Base-by-base conservation (phyloP, 1,140 invertebrate genomes). In the Homarus americanus region DNA sequence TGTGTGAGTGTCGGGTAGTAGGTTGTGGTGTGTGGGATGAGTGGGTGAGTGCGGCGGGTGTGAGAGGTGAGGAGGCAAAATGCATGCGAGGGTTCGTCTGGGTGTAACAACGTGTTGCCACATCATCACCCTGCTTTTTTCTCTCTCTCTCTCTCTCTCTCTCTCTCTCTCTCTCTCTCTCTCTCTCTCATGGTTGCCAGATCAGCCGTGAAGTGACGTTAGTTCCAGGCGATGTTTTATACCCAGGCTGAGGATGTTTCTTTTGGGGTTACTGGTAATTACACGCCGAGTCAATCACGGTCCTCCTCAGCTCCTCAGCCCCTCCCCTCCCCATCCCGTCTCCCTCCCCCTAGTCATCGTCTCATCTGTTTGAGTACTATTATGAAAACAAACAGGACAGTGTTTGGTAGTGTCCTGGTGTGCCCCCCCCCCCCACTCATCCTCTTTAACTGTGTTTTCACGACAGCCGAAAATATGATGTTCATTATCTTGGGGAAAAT, bases 21-120 rank as follows among this genome's bases (percentile, higher is more conserved):
- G 17, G 53, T 17, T 4, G 44, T 49, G 44, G 53, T 17, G 53
- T 10, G 53, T 17, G 53, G 53, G 53, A 10, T 10, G 53, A 58
- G 53, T 49, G 44, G 4, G 44, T 4, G 4, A 49, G 44, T 7
- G 44, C 4, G 44, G 44, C 15, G 44, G 44, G 15, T 4, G 44
- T 15, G 44, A 20, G 40, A 28, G 76, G 38, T 10, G 2, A 20
- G 4, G 5, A 5, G 28, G 63, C 9, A 38, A 20, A 1, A 17
- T 15, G n/a, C 17, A 3, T 5, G 0, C n/a, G 24, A 44, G 76
- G 40, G 24, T 15, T 28, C 20, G 76, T n/a, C 24, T n/a, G 76
- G 76, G 76, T 79, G 76, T 79, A 79, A 79, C 53, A 58, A 58
- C 24, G 44, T 79, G 76, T 79, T 79, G 76, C 76, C 76, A 79